A percentile compares a stretch with the other conserved stretches of the same genome.
These are phyloP conservation scores for Polypedilum pembai DNA, from an alignment of 1,140 invertebrate species.

Conservation along the genomic window DNA sequence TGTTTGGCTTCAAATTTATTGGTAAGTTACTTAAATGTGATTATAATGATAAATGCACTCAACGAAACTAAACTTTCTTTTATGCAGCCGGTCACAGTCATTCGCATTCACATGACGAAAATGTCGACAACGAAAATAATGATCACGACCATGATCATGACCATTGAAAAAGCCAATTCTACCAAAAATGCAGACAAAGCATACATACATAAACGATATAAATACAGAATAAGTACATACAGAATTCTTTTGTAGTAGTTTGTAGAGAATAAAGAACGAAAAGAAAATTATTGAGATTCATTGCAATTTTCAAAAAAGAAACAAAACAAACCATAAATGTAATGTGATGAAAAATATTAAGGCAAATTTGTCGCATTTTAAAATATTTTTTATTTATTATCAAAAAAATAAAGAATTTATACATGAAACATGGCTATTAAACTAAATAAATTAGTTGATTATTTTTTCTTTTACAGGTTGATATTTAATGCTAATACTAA, in stretches of 20 bases:
- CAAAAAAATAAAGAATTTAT: too few relatives aligned
- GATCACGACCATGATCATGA: not conserved
- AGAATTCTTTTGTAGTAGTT: too few relatives aligned
- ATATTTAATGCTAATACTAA: too few relatives aligned
- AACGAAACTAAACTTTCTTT: not conserved
- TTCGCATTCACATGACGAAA: not conserved
- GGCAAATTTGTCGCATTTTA: too few relatives aligned
- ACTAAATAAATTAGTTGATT: too few relatives aligned
- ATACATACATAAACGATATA: not conserved
- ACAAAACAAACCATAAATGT: too few relatives aligned
- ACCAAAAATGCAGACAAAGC: not conserved
- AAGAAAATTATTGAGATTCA: not conserved
- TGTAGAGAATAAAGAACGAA: not conserved
- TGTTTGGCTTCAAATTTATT: conserved; percentile 66
- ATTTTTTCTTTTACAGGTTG: too few relatives aligned
- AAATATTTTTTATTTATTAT: too few relatives aligned
- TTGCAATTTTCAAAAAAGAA: too few relatives aligned
- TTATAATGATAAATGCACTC: not conserved
- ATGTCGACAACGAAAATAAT: not conserved
- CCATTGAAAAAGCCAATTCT: not conserved
- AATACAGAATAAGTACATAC: not conserved
- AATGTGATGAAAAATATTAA: too few relatives aligned
- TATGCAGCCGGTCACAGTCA: conserved; percentile 6
- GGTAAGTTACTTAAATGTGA: conserved; percentile 54
- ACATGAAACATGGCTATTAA: too few relatives aligned